phyloP scores from a whole-genome alignment of 2,797 vertebrate genomes.

The Poecilia gillii region DNA sequence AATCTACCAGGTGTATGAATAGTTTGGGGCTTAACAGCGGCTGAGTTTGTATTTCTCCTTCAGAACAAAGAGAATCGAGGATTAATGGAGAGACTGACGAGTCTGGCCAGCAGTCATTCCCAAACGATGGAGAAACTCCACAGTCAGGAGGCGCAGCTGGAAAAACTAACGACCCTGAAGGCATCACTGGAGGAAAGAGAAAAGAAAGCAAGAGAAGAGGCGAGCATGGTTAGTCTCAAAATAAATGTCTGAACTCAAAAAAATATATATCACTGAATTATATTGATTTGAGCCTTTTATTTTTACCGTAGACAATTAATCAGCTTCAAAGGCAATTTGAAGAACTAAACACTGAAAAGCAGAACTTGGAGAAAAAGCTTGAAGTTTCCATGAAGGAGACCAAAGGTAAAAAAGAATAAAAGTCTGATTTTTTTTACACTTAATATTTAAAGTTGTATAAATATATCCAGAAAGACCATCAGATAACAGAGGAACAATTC shows the following conservation, averaged over 20 bases:
- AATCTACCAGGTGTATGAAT: not conserved
- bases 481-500: not conserved
- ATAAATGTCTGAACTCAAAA: not conserved
- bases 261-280: not conserved
- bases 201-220: slow-evolving; percentile 81
- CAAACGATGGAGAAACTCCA: slow-evolving; percentile 85
- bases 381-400: slow-evolving; percentile 81
- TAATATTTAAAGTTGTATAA: not conserved
- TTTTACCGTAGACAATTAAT: slow-evolving; percentile 56
- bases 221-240: slow-evolving; percentile 80
- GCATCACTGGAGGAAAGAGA: slow-evolving; percentile 81
- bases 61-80: slow-evolving; percentile 92
- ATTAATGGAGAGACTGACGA: slow-evolving; percentile 89
- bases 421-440: not conserved
- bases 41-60: slow-evolving; percentile 8
- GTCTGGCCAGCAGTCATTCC: slow-evolving; percentile 82
- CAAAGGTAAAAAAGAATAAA: slow-evolving; percentile 79
- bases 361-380: slow-evolving; percentile 80
- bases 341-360: slow-evolving; percentile 82
- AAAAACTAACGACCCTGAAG: slow-evolving; percentile 81
- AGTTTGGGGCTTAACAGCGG: not conserved
- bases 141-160: slow-evolving; percentile 84
- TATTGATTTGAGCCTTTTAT: slow-evolving; percentile 5
- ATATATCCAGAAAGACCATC: not conserved
- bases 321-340: slow-evolving; percentile 82